Conservation (phyloP, 2,113 vertebrate genomes). For the Lucifuga dentata region DNA sequence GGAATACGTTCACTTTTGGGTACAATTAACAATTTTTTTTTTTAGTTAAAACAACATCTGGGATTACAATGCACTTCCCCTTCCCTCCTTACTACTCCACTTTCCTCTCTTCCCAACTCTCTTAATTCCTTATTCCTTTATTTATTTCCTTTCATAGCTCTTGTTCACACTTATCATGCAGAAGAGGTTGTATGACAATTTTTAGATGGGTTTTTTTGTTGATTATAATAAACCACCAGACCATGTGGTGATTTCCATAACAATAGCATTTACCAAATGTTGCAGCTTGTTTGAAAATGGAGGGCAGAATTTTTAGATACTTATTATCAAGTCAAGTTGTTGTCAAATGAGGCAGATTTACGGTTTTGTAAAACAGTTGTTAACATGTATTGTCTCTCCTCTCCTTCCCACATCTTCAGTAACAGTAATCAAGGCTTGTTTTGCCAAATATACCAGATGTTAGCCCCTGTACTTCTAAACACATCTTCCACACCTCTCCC, state of each 20-base stretch:
- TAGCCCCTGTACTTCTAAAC: conserved; percentile 21
- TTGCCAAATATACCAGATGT: conserved; percentile 59
- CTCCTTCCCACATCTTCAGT: conserved; percentile 21
- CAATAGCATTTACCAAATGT: neutral
- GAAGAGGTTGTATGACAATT: conserved; percentile 16
- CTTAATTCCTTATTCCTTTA: no score
- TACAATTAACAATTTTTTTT: no score
- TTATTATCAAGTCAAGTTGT: conserved; percentile 11
- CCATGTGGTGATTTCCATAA: conserved; percentile 21
- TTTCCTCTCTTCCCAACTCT: conserved; percentile 3
- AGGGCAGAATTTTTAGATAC: conserved; percentile 8
- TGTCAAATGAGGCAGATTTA: conserved; percentile 34
- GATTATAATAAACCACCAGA: conserved; percentile 22
- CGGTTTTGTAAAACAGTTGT: conserved; percentile 19
- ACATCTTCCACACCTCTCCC: conserved; percentile 29
- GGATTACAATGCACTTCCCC: no score
- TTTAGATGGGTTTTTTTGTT: conserved; percentile 35
- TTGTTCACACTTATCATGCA: conserved; percentile 9
- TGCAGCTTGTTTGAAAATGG: neutral
- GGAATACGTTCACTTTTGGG: no score
- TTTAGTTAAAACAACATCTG: no score
- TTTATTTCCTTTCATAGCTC: no score
- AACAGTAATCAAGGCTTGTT: conserved; percentile 27
- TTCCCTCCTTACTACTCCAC: neutral
- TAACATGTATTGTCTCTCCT: conserved; percentile 7